phyloP scores from a whole-genome alignment of 2,888 invertebrate species.

The Drosophila differens region DNA sequence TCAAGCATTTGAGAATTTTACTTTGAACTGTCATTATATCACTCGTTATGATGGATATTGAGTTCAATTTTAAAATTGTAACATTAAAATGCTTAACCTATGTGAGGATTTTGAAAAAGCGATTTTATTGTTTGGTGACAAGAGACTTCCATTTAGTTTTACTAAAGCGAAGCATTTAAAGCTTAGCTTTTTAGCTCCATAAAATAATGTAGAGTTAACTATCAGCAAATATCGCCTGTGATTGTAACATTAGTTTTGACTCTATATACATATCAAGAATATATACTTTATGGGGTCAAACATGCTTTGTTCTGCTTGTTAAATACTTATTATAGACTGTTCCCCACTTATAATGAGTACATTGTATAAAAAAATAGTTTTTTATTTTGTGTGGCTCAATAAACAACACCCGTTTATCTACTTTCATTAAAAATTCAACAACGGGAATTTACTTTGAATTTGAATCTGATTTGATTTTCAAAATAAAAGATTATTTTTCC shows the following conservation, averaged over 20 bases:
- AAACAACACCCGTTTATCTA: background rate
- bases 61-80: background rate
- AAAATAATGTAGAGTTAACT: background rate
- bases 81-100: too few species aligned
- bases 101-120: background rate
- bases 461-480: background rate
- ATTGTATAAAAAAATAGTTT: background rate
- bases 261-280: background rate
- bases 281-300: background rate
- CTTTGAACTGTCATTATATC: background rate
- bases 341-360: background rate
- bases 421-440: background rate
- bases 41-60: background rate
- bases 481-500: background rate
- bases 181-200: background rate
- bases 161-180: background rate
- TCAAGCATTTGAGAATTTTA: background rate
- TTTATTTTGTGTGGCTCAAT: background rate
- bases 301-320: background rate
- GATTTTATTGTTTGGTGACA: too few species aligned
- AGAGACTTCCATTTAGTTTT: background rate
- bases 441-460: background rate
- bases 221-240: background rate
- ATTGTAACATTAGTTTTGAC: background rate
- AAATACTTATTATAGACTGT: background rate